Evolutionary conservation across 2,888 invertebrate species (phyloP).

Genomic region (Phaedon cochleariae): DNA sequence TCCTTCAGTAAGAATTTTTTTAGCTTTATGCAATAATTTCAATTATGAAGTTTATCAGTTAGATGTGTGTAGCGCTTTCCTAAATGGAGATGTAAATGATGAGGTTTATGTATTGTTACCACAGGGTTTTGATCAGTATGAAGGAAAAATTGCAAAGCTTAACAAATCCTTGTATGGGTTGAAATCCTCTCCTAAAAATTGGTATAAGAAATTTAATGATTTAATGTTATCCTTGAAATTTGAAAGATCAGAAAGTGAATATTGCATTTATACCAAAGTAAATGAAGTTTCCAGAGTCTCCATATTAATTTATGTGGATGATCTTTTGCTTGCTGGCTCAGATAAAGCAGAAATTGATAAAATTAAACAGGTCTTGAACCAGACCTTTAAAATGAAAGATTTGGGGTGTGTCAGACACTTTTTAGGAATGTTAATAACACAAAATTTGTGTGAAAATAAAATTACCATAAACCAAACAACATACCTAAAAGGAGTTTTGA

Average conservation of each 20-base stretch:
- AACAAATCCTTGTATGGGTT: neutral
- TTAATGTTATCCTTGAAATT: neutral
- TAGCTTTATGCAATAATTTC: no score
- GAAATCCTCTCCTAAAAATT: neutral
- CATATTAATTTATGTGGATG: conserved; percentile 23
- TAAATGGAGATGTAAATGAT: no score
- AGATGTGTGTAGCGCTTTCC: no score
- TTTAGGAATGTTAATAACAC: conserved; percentile 17
- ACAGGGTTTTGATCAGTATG: no score
- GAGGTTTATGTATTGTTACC: no score
- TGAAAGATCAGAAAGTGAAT: conserved; percentile 10
- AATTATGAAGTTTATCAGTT: no score
- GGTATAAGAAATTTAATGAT: conserved; percentile 12
- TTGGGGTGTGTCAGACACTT: conserved; percentile 11
- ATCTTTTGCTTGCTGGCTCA: conserved; percentile 21
- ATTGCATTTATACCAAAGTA: conserved; percentile 7
- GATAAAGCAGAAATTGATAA: conserved; percentile 17
- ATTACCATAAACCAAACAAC: conserved; percentile 10
- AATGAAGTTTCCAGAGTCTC: neutral
- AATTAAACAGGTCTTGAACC: conserved; percentile 8
- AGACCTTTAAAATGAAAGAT: conserved; percentile 23
- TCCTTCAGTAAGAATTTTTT: no score
- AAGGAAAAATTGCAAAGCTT: no score
- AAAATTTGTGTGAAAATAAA: conserved; percentile 9
- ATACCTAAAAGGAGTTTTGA: conserved; percentile 16